Percentiles rank a stretch among this genome's conserved stretches.
Evolutionary conservation across 2,113 vertebrate genomes (phyloP).

Genomic region (Oreocharis arfaki): DNA sequence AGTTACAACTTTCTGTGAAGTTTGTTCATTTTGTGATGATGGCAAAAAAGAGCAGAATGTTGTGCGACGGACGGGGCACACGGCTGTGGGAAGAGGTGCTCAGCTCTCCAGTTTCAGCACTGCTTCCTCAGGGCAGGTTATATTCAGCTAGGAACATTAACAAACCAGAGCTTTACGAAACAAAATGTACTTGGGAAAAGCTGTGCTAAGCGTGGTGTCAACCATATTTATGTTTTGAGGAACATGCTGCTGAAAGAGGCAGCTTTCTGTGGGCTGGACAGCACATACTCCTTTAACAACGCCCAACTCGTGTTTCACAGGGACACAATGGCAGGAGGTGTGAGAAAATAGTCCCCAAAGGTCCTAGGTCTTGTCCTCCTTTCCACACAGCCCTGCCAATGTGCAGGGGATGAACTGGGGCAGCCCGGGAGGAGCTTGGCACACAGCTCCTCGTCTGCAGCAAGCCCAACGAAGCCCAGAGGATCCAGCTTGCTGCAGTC

Average conservation of each 20-base stretch:
- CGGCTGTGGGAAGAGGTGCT: not conserved
- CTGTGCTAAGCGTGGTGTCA: not conserved
- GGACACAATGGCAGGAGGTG: not conserved
- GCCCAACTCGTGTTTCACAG: not conserved
- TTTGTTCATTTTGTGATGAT: not conserved
- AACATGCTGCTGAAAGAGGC: not conserved
- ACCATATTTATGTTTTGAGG: not conserved
- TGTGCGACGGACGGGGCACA: not conserved
- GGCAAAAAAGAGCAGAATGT: not conserved
- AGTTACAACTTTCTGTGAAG: not conserved
- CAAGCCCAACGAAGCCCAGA: rapidly evolving
- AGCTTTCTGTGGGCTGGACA: not conserved
- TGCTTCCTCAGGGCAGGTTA: not conserved
- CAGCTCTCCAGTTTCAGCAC: not conserved
- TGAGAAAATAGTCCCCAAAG: not conserved
- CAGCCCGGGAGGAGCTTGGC: not conserved
- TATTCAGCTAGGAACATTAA: not conserved
- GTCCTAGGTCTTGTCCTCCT: not conserved
- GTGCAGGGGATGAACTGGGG: not conserved
- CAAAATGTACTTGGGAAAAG: not conserved
- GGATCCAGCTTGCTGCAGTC: not conserved
- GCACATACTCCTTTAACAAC: not conserved
- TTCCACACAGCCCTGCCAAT: not conserved
- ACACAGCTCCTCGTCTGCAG: not conserved
- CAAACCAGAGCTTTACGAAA: not conserved